Base-by-base conservation (phyloP, 2,888 invertebrate genomes). In the Ornithoptera alexandrae region DNA sequence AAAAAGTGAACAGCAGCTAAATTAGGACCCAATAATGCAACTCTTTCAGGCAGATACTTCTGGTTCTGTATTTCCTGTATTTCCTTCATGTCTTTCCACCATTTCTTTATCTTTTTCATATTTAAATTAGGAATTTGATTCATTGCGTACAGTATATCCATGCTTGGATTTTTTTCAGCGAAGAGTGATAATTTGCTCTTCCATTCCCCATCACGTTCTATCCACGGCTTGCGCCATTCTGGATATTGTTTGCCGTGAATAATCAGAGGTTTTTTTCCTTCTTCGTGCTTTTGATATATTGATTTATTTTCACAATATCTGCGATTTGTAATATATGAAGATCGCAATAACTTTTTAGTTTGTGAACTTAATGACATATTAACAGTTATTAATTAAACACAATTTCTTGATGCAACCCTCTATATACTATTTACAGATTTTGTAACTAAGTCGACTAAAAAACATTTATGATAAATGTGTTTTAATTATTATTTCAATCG, bases 1-100 rank as follows among this genome's bases (percentile, higher is more conserved):
- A 98, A 88, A 84, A 98, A 98, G 89, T 98, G 97, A 12, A 98
- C 95, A 0, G 97, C 95, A 1, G 97, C 97, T 74, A 99, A 87
- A 84, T 99, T 97, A 53, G 95, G 89, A 0, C 98, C 98, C 1
- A 97, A 84, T 56, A 90, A 86, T 70, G 93, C 82, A 74, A 95
- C 93, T 71, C 96, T 89, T 67, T 95, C 93, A 0, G 92, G 84
- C 8, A 95, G 83, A 81, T 89, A 95, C 69, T 88, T 90, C 78
- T 97, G 96, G 79, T 94, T 89, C 67, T 90, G 83, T 46, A 94
- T 93, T 74, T 94, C 93, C 70, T 85, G 86, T 0, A 90, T 78
- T 64, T 87, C 87, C 73, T 93, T 86, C 74, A 93, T 92, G 1
- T 86, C 85, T 0, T 76, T 71, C 93, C 93, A 95, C 95, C 95